These are phyloP conservation scores for Reticulitermes speratus DNA, from an alignment of 1,140 invertebrate species.

Conservation along the genomic window DNA sequence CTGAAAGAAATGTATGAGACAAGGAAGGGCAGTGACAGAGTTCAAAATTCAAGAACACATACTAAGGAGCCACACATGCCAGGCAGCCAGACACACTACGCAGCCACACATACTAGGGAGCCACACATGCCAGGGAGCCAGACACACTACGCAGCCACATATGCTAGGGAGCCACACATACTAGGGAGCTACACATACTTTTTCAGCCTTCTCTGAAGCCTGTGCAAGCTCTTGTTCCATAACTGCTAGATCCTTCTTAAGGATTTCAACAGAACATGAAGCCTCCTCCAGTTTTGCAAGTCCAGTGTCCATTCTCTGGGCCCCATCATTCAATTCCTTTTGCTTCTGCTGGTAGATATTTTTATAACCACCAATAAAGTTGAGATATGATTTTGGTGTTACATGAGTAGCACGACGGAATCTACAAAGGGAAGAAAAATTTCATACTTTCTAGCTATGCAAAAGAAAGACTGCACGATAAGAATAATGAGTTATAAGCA, in stretches of 20 bases:
- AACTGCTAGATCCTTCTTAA: slow-evolving; percentile 88
- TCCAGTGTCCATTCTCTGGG: slow-evolving; percentile 90
- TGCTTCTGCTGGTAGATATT: slow-evolving; percentile 87
- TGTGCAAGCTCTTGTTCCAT: slow-evolving; percentile 92
- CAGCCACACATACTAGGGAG: no score
- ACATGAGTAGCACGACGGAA: slow-evolving; percentile 93
- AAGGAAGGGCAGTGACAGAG: no score
- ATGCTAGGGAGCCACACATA: no score
- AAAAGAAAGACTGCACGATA: background rate
- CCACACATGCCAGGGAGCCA: no score
- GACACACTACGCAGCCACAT: no score
- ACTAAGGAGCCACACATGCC: no score
- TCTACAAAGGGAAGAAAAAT: slow-evolving; percentile 43
- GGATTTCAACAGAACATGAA: slow-evolving; percentile 82
- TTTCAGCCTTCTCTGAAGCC: slow-evolving; percentile 86
- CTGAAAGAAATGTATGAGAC: no score
- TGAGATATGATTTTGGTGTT: slow-evolving; percentile 95
- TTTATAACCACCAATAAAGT: slow-evolving; percentile 94
- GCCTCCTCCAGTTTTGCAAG: slow-evolving; percentile 92
- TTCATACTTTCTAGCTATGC: slow-evolving; percentile 1
- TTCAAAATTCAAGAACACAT: no score
- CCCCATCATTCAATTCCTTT: slow-evolving; percentile 84
- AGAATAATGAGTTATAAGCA: background rate
- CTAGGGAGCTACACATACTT: slow-evolving; percentile 44
- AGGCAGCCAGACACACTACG: no score